A percentile compares a stretch with the other conserved stretches of the same genome.
Conservation (phyloP, 2,113 vertebrate species). For the Talpa occidentalis region DNA sequence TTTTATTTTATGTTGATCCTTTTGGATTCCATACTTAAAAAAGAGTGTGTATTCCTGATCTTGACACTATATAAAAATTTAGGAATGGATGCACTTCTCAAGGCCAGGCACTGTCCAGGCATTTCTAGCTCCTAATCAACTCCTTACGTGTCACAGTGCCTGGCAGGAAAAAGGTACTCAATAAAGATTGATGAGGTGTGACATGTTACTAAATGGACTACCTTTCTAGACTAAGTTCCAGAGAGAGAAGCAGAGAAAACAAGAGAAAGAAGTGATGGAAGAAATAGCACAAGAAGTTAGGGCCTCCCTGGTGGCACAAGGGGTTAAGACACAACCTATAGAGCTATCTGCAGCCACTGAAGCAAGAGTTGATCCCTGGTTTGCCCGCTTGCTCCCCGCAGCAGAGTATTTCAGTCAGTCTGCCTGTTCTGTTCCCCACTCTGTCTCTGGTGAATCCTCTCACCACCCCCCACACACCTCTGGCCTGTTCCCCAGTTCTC, state of each 20-base stretch:
- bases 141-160: neutral
- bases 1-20: neutral
- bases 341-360: too few relatives aligned
- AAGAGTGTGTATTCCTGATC: neutral
- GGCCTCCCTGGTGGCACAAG: too few relatives aligned
- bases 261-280: neutral
- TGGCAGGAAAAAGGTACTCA: neutral
- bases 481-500: too few relatives aligned
- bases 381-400: too few relatives aligned
- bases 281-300: neutral
- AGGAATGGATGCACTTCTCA: neutral
- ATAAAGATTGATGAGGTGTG: neutral
- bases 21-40: neutral
- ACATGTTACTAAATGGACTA: too few relatives aligned
- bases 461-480: too few relatives aligned
- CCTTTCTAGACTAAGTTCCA: neutral
- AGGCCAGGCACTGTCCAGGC: neutral
- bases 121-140: neutral
- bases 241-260: neutral
- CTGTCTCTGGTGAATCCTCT: too few relatives aligned
- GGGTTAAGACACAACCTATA: too few relatives aligned
- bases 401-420: too few relatives aligned
- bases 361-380: too few relatives aligned
- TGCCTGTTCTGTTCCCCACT: too few relatives aligned
- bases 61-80: neutral